Conservation (phyloP, 1,140 invertebrate species). For the Drosophila dunni region DNA sequence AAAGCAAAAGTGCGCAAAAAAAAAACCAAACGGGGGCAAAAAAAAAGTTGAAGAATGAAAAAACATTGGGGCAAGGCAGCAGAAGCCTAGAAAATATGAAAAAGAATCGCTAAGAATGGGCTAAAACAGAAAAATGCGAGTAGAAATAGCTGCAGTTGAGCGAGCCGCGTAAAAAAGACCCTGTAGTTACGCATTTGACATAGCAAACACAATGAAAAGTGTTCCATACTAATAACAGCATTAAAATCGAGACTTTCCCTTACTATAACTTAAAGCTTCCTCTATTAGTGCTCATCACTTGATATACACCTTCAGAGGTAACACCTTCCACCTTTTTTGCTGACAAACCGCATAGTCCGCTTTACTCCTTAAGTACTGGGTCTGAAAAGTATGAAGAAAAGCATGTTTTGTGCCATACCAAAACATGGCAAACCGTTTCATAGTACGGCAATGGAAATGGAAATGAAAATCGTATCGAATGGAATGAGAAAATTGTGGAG, state of each 20-base stretch:
- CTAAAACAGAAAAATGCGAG: background rate
- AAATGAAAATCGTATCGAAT: conserved; percentile 28
- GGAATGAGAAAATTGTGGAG: background rate
- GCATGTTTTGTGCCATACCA: conserved; percentile 22
- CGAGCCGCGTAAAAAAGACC: too few relatives aligned
- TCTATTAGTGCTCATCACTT: too few relatives aligned
- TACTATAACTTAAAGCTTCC: too few relatives aligned
- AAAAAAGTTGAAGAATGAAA: conserved; percentile 41
- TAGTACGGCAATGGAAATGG: conserved; percentile 30
- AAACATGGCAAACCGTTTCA: background rate
- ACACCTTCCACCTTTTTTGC: too few relatives aligned
- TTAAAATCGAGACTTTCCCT: too few relatives aligned
- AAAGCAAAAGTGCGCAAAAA: conserved; percentile 52
- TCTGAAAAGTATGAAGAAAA: conserved; percentile 21
- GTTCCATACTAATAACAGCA: too few relatives aligned
- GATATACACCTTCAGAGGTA: too few relatives aligned
- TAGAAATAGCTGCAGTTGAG: too few relatives aligned
- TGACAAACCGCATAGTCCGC: too few relatives aligned
- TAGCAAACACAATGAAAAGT: too few relatives aligned
- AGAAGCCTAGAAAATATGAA: conserved; percentile 39
- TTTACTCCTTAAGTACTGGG: too few relatives aligned
- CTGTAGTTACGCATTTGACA: too few relatives aligned
- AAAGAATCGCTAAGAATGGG: conserved; percentile 19
- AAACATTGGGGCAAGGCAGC: conserved; percentile 38
- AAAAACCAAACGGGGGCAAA: conserved; percentile 36